A percentile compares a stretch with the other conserved stretches of the same genome.
Conservation (phyloP, 2,888 invertebrate genomes). For the Adelphocoris suturalis region DNA sequence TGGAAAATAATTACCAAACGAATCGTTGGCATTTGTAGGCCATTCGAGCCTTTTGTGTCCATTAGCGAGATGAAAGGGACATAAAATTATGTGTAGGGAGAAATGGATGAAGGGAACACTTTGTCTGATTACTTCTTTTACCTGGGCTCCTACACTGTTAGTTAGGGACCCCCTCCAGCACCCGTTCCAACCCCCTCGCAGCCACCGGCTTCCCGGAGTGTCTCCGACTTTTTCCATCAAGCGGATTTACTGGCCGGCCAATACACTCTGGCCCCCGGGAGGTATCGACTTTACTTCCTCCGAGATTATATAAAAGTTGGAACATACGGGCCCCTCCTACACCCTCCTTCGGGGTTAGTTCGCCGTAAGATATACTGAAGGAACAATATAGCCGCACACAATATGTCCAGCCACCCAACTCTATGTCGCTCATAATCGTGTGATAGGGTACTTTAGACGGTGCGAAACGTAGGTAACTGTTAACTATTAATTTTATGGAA, state of each 20-base stretch:
- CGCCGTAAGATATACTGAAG: too few relatives aligned
- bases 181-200: not conserved
- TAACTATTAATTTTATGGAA: too few relatives aligned
- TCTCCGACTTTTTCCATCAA: not conserved
- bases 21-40: not conserved
- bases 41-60: not conserved
- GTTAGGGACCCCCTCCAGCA: not conserved
- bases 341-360: not conserved
- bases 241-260: conserved; percentile 3
- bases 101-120: not conserved
- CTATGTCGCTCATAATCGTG: too few relatives aligned
- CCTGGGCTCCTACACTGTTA: not conserved
- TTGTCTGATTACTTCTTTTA: conserved; percentile 6
- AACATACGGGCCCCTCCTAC: not conserved
- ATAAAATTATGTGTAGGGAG: not conserved
- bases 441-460: too few relatives aligned
- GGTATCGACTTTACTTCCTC: conserved; percentile 5
- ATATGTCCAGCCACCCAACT: too few relatives aligned
- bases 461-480: too few relatives aligned
- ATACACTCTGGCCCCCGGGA: not conserved
- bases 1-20: not conserved
- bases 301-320: not conserved
- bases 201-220: not conserved
- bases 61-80: conserved; percentile 17
- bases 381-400: too few relatives aligned